Conservation (phyloP, 2,888 invertebrate genomes). For the Plebejus anna region DNA sequence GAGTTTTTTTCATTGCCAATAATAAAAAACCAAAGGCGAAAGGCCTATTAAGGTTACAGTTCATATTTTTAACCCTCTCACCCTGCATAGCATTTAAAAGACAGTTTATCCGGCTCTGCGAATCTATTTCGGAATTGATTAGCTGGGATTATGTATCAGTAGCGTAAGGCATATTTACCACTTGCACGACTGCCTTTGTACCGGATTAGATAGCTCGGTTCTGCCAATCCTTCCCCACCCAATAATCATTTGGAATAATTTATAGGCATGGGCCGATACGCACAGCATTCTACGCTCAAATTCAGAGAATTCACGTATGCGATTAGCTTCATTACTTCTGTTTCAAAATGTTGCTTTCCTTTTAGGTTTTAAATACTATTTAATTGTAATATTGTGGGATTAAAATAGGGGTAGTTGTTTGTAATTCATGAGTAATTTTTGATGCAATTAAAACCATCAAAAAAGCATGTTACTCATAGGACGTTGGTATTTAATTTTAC, state of each 20-base stretch:
- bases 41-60: too few species aligned
- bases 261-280: not conserved
- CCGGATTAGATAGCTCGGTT: conserved; percentile 15
- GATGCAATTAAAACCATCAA: too few species aligned
- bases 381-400: not conserved
- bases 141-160: not conserved
- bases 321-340: not conserved
- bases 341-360: not conserved
- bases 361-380: not conserved
- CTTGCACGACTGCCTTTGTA: not conserved
- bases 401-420: too few species aligned
- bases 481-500: not conserved
- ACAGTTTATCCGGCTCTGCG: not conserved
- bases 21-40: too few species aligned
- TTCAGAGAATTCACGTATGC: not conserved
- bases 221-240: conserved; percentile 3
- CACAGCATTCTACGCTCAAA: not conserved
- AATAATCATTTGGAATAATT: conserved; percentile 23
- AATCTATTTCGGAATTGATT: not conserved
- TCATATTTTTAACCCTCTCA: too few species aligned
- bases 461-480: too few species aligned
- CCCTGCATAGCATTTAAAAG: not conserved
- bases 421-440: too few species aligned
- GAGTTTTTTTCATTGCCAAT: too few species aligned
- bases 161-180: conserved; percentile 1